phyloP scores from a whole-genome alignment of 1,140 invertebrate species.

The Campoletis sonorensis region DNA sequence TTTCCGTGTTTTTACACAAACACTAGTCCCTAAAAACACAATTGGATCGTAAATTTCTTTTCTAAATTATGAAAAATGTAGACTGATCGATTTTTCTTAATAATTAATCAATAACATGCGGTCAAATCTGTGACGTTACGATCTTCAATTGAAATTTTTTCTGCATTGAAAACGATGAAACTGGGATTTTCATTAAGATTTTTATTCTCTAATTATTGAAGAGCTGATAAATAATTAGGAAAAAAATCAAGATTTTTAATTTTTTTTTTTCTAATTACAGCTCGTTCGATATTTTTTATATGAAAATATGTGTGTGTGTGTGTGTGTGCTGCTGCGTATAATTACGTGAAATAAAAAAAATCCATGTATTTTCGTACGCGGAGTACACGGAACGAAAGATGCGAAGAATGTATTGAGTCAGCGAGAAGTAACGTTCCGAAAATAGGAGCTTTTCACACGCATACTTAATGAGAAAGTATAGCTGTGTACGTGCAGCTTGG shows the following conservation, averaged over 20 bases:
- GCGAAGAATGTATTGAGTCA: background rate
- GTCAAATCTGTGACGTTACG: too few relatives aligned
- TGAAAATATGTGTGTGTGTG: background rate
- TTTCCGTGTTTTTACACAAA: background rate
- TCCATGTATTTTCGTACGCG: slow-evolving; percentile 5
- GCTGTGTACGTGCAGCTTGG: background rate
- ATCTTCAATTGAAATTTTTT: too few relatives aligned
- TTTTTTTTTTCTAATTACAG: too few relatives aligned
- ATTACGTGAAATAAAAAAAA: background rate
- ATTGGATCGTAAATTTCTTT: background rate
- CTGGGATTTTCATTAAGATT: too few relatives aligned
- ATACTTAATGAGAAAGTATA: background rate
- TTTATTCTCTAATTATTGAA: too few relatives aligned
- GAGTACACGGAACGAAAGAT: slow-evolving; percentile 16
- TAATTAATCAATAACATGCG: too few relatives aligned
- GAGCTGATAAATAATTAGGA: too few relatives aligned
- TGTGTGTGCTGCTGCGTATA: too few relatives aligned
- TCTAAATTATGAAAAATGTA: background rate
- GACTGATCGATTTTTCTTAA: too few relatives aligned
- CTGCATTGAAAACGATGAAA: too few relatives aligned
- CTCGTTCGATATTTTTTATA: background rate
- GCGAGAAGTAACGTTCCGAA: slow-evolving; percentile 13
- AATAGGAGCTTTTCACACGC: slow-evolving; percentile 24
- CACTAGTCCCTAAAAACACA: too few relatives aligned
- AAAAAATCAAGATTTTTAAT: too few relatives aligned